phyloP scores from a whole-genome alignment of 2,113 vertebrate species.

The Lagopus muta region DNA sequence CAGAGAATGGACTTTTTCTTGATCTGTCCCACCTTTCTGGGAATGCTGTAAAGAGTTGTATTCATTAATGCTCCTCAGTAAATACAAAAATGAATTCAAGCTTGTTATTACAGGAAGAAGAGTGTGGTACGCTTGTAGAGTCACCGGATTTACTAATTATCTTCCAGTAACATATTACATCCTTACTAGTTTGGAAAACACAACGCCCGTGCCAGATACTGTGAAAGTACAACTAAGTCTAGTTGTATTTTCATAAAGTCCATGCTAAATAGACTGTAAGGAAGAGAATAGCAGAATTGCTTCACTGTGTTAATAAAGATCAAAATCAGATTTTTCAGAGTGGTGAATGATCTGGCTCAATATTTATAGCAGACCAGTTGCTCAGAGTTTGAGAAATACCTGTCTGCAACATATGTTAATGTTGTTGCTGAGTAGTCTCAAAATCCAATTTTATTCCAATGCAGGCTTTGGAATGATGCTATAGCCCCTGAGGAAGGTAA shows the following conservation, averaged over 20 bases:
- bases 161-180: background rate
- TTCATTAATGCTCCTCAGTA: background rate
- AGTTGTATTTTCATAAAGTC: rapidly evolving
- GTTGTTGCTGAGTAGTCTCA: background rate
- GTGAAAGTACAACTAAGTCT: background rate
- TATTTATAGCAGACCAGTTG: background rate
- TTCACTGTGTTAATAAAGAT: background rate
- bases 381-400: background rate
- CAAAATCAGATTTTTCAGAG: background rate
- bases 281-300: background rate
- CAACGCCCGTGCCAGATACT: background rate
- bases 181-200: background rate
- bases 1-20: background rate
- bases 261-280: background rate
- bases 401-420: background rate
- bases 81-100: background rate
- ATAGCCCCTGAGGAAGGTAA: background rate
- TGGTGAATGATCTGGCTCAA: background rate
- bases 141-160: background rate
- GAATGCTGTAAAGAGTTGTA: background rate
- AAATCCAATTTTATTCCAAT: background rate
- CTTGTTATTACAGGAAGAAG: background rate
- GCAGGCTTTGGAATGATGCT: background rate
- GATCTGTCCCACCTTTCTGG: background rate
- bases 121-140: background rate